Conservation (phyloP, 53 echinoderm and acorn worm genomes). For the Holothuria leucospilota region DNA sequence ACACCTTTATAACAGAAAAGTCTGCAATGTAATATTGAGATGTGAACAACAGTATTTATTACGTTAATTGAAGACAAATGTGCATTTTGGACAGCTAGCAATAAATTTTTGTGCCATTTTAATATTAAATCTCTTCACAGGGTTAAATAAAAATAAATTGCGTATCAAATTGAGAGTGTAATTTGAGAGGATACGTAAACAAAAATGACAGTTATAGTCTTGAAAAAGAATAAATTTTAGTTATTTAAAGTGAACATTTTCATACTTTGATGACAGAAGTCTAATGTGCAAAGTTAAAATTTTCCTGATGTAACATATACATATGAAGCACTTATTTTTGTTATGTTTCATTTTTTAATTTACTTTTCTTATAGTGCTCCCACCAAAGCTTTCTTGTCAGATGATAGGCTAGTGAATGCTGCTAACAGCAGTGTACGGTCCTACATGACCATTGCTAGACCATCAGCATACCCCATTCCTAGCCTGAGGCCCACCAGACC, state of each 20-base stretch:
- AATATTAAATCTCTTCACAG: no score
- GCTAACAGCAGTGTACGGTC: conserved; percentile 91
- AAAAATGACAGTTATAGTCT: conserved; percentile 16
- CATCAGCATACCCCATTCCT: conserved; percentile 73
- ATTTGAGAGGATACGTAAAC: neutral
- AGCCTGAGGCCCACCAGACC: conserved; percentile 76
- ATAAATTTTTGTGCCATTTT: no score
- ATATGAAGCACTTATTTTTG: neutral
- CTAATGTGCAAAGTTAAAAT: no score
- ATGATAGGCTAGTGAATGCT: conserved; percentile 88
- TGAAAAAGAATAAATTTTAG: neutral
- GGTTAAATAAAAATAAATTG: neutral
- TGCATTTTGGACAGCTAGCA: no score
- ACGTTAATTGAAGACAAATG: no score
- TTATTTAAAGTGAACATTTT: no score
- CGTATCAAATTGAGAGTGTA: neutral
- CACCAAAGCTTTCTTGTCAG: conserved; percentile 77
- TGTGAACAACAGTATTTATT: no score
- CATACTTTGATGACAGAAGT: no score
- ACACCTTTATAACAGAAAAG: no score
- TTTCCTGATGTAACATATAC: no score
- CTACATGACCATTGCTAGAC: conserved; percentile 90
- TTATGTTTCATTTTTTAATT: neutral
- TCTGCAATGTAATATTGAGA: no score
- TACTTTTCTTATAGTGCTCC: conserved; percentile 67